These are phyloP conservation scores for Lithophane leautieri DNA, from an alignment of 2,888 invertebrate genomes.

Conservation along the genomic window DNA sequence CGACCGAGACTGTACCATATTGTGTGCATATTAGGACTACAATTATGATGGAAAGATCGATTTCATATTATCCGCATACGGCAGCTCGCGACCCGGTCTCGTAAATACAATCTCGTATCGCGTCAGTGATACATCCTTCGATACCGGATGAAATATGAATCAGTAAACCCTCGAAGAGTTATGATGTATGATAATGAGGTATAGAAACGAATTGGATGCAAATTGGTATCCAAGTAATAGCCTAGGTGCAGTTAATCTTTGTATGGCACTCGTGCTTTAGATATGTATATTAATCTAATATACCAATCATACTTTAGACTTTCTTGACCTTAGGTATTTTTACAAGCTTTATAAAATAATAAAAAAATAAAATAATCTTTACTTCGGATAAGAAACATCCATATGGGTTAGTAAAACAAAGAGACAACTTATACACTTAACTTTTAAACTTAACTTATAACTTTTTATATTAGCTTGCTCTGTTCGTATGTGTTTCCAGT, in stretches of 20 bases:
- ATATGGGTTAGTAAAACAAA: too few species aligned
- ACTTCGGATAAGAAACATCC: too few species aligned
- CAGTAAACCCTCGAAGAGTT: constrained; percentile 80
- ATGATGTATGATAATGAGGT: constrained; percentile 82
- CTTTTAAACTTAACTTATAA: too few species aligned
- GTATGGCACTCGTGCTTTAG: constrained; percentile 49
- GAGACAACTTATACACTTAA: too few species aligned
- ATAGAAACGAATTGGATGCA: constrained; percentile 71
- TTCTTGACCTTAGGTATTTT: constrained; percentile 29
- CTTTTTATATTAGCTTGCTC: too few species aligned
- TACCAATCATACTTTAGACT: constrained; percentile 47
- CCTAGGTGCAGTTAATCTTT: constrained; percentile 72
- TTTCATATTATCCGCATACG: constrained; percentile 75
- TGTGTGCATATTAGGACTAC: constrained; percentile 73
- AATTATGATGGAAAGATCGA: constrained; percentile 76
- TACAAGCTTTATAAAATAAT: too few species aligned
- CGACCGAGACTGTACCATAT: constrained; percentile 71
- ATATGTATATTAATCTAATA: constrained; percentile 49
- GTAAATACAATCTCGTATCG: constrained; percentile 85
- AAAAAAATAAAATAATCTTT: too few species aligned
- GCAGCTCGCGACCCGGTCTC: constrained; percentile 80
- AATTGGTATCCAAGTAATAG: constrained; percentile 75
- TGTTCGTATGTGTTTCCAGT: too few species aligned
- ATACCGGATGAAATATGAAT: constrained; percentile 87
- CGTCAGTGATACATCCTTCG: constrained; percentile 83